Conservation (phyloP, 2,113 vertebrate species). For the Gambusia affinis region DNA sequence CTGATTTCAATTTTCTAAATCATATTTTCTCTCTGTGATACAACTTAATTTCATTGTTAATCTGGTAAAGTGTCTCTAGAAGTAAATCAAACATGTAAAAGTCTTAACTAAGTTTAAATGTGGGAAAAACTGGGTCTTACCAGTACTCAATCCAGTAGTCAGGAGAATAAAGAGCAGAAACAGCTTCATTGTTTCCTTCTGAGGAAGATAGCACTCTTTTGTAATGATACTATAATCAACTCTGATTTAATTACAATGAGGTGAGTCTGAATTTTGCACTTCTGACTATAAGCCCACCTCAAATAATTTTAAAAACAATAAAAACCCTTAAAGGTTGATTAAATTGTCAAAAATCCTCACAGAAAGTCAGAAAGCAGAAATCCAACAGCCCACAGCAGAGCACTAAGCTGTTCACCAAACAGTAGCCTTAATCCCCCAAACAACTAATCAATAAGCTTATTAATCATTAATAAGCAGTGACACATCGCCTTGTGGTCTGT, state of each 20-base stretch:
- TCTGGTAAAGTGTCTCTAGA: background rate
- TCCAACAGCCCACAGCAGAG: constrained; percentile 23
- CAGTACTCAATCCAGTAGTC: constrained; percentile 43
- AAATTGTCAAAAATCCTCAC: constrained; percentile 4
- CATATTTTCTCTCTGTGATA: background rate
- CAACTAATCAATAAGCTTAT: constrained; percentile 67
- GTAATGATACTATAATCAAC: background rate
- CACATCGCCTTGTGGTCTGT: constrained; percentile 10
- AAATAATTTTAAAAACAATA: background rate
- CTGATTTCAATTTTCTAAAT: background rate
- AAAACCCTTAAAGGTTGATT: background rate
- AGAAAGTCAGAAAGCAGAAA: constrained; percentile 19
- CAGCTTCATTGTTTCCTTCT: constrained; percentile 47
- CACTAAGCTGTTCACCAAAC: constrained; percentile 57
- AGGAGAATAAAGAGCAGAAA: constrained; percentile 49
- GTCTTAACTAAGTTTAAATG: background rate
- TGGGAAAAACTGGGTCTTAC: constrained; percentile 46
- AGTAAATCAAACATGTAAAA: background rate
- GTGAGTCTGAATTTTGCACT: background rate
- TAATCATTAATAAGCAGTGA: constrained; percentile 70
- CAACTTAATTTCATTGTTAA: background rate
- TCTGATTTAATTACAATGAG: constrained; percentile 15
- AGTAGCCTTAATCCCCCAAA: constrained; percentile 50
- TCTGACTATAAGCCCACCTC: constrained; percentile 1
- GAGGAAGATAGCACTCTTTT: constrained; percentile 8